Evolutionary conservation across 2,797 vertebrate genomes (phyloP).

Genomic region (Xenopus petersii): DNA sequence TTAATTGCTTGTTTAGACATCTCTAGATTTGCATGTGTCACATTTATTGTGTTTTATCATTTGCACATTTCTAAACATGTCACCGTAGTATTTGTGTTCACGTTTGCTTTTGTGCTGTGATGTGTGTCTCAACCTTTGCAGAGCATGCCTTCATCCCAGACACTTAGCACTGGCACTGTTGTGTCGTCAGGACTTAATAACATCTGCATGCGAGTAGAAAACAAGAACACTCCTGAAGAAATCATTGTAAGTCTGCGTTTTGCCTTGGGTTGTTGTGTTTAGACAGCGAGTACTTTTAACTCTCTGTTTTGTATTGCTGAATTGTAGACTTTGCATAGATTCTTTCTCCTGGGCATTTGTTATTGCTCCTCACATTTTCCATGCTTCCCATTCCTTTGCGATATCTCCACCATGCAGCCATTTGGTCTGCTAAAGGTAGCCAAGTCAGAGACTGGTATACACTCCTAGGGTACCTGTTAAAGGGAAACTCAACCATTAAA

Average conservation of each 20-base stretch:
- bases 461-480: too few species aligned
- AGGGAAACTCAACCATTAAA: too few species aligned
- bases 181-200: constrained; percentile 64
- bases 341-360: too few species aligned
- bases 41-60: constrained; percentile 12
- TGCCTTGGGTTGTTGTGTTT: too few species aligned
- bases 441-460: too few species aligned
- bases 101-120: constrained; percentile 55
- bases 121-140: constrained; percentile 81
- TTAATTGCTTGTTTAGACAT: not conserved
- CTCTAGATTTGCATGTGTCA: constrained; percentile 7
- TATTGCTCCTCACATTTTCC: too few species aligned
- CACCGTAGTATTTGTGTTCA: constrained; percentile 39
- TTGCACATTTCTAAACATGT: constrained; percentile 17
- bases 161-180: constrained; percentile 65
- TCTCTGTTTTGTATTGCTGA: too few species aligned
- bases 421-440: too few species aligned
- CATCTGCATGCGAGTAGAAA: constrained; percentile 76
- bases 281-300: too few species aligned
- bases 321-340: too few species aligned
- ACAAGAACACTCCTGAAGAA: constrained; percentile 76
- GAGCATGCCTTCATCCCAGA: constrained; percentile 88
- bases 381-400: too few species aligned
- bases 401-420: too few species aligned
- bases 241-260: constrained; percentile 81